Base-by-base conservation (phyloP, 2,113 vertebrate genomes). In the Ornithorhynchus anatinus region DNA sequence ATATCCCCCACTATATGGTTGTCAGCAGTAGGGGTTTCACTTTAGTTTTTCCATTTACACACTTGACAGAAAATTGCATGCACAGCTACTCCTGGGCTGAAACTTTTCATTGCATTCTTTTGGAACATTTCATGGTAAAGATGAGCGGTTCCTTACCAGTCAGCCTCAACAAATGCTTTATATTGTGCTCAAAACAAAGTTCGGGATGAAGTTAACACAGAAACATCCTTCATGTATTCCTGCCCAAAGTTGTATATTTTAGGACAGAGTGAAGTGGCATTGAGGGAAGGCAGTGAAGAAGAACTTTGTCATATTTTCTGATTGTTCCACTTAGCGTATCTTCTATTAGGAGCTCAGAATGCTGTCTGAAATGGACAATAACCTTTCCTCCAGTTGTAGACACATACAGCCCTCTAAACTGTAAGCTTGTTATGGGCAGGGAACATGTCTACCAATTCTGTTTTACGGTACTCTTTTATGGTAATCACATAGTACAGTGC, bases 171-270 rank as follows among this genome's bases (percentile, higher is more conserved):
- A 64, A 10, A 12, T 42, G 19, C 69, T 40, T 59, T 53, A 69
- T 63, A 44, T 68, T 36, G 39, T 3, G 43, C 40, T 3, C 15
- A 52, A 74, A 57, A 74, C 48, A 44, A 38, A 58, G 58, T 50
- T 77, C 67, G 70, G 11, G 11, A 42, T 54, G n/a, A 68, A 68
- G 72, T 37, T 65, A 65, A 60, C 31, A 61, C 15, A 79, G 61
- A 38, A 59, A 11, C 11, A 62, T 58, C 5, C 59, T 75, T 10
- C 37, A 61, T n/a, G 25, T n/a, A n/a, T 71, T 64, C 42, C 11
- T 32, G 37, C 51, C 75, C 19, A 47, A 35, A 6, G 0, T 23
- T n/a, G n/a, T 23, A 29, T 29, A 69, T 1, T 66, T 44, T 66
- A 64, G 6, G 32, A 25, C 32, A 77, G 70, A 48, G 13, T 62